phyloP scores from a whole-genome alignment of 2,888 invertebrate genomes.

The Ochropleura plecta region DNA sequence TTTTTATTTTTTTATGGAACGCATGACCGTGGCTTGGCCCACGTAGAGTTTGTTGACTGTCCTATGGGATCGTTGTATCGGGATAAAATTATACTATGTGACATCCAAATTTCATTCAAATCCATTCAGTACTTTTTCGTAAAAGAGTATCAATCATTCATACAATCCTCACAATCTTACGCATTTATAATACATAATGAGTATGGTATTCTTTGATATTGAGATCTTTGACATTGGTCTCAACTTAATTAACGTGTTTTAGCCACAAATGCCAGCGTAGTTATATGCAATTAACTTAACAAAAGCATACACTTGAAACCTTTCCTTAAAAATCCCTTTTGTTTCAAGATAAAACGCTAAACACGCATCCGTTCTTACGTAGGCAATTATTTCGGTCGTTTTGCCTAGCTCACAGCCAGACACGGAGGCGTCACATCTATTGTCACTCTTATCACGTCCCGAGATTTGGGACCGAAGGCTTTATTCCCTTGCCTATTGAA shows the following conservation, averaged over 20 bases:
- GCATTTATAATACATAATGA: too few relatives aligned
- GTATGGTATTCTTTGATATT: not conserved
- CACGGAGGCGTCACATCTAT: constrained; percentile 73
- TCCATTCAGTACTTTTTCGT: too few relatives aligned
- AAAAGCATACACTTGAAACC: not conserved
- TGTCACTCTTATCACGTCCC: constrained; percentile 79
- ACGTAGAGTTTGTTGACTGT: too few relatives aligned
- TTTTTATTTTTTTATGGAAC: constrained; percentile 9
- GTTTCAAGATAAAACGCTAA: constrained; percentile 33
- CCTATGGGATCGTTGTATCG: too few relatives aligned
- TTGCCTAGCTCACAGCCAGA: constrained; percentile 68
- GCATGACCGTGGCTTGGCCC: too few relatives aligned
- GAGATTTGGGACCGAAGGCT: constrained; percentile 72
- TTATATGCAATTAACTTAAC: not conserved
- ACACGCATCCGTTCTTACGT: constrained; percentile 34
- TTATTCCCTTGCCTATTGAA: constrained; percentile 75
- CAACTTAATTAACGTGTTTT: not conserved
- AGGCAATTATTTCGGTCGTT: constrained; percentile 56
- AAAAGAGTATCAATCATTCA: too few relatives aligned
- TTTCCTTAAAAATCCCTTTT: constrained; percentile 7
- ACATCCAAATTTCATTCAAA: too few relatives aligned
- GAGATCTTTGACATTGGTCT: not conserved
- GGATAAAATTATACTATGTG: too few relatives aligned
- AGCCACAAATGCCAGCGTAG: not conserved
- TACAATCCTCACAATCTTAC: too few relatives aligned